Base-by-base conservation (phyloP, 2,797 vertebrate species). In the Yasuhikotakia modesta region DNA sequence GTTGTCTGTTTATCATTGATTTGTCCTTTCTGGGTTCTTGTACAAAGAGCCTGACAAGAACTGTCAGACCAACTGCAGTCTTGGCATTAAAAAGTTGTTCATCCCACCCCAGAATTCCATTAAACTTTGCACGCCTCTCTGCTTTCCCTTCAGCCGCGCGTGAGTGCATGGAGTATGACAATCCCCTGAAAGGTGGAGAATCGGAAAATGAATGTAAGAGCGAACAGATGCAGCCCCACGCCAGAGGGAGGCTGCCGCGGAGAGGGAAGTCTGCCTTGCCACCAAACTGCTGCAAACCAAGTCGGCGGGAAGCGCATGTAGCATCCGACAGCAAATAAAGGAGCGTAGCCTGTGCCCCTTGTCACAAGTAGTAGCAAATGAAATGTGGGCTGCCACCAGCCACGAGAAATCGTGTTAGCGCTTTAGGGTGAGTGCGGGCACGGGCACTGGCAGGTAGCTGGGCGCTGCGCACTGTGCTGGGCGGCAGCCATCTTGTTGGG, bases 231-330 rank as follows among this genome's bases (percentile, higher is more conserved):
- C 96, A 95, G 91, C 93, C 94, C 96, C 94, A 95, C 92, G 97
- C 97, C 97, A 98, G 96, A 98, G 97, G 97, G 96, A 97, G 93
- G 91, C 90, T 90, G 87, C 90, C 90, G 95, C 93, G 93, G 95
- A 93, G 93, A 95, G 95, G 90, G 93, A 98, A 96, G 97, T 97
- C 96, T 96, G 96, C 76, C 94, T 94, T 94, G 92, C 95, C 94
- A 98, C 96, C 97, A 96, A 98, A 98, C 96, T 96, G 96, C 96
- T 96, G 95, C 95, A 96, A 96, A 97, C 96, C 90, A 95, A 96
- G 94, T 94, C 96, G 92, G 94, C 95, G 93, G 97, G 97, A 96
- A 95, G 96, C 93, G 90, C 95, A 94, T 98, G 96, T 98, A 96
- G 95, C 95, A 96, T 96, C 96, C 96, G 93, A 95, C 95, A 93